Percentiles rank a stretch among this genome's conserved stretches.
phyloP scores from a whole-genome alignment of 2,797 vertebrate genomes.

The Oryzias dopingdopingensis region DNA sequence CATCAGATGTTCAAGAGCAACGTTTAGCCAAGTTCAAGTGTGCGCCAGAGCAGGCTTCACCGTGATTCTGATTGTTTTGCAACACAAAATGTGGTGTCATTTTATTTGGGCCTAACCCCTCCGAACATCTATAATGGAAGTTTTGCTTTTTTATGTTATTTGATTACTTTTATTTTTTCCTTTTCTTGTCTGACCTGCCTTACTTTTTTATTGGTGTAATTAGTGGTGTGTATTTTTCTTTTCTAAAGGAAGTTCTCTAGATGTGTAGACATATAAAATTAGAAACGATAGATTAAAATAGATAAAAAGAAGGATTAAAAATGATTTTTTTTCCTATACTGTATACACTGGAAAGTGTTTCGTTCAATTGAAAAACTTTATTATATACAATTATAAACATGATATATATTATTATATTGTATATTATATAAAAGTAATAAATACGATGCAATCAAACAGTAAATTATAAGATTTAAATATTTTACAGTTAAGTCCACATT shows the following conservation, averaged over 20 bases:
- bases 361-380: too few relatives aligned
- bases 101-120: conserved; percentile 10
- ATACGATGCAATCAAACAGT: background rate
- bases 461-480: background rate
- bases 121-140: too few relatives aligned
- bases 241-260: background rate
- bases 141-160: too few relatives aligned
- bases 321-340: too few relatives aligned
- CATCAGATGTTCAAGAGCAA: conserved; percentile 52
- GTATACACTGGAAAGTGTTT: too few relatives aligned
- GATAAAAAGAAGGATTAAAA: too few relatives aligned
- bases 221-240: background rate
- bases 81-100: conserved; percentile 18
- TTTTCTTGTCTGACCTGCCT: conserved; percentile 19
- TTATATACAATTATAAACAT: too few relatives aligned
- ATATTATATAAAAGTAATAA: background rate
- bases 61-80: conserved; percentile 45
- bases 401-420: too few relatives aligned
- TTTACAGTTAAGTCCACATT: background rate
- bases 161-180: too few relatives aligned
- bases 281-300: too few relatives aligned
- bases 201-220: conserved; percentile 8
- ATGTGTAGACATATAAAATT: too few relatives aligned
- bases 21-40: conserved; percentile 71
- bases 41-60: conserved; percentile 23